Conservation (phyloP, 1,140 invertebrate genomes). For the Caerostris extrusa region DNA sequence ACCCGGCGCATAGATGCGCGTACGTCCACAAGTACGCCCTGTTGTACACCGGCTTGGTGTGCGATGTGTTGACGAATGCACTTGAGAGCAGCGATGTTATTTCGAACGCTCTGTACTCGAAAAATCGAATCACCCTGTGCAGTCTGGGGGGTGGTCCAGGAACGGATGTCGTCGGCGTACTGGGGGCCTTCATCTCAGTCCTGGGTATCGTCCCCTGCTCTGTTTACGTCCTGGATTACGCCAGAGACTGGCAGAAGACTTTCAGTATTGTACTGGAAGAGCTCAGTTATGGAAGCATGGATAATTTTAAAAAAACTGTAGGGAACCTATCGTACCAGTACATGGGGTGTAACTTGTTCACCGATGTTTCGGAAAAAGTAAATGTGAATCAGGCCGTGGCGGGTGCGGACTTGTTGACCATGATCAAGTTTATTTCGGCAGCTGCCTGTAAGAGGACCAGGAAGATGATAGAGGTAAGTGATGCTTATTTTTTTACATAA, state of each 20-base stretch:
- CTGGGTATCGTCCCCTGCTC: neutral
- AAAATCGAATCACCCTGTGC: neutral
- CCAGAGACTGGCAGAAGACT: neutral
- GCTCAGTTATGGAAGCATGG: neutral
- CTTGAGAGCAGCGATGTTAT: neutral
- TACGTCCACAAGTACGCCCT: constrained; percentile 37
- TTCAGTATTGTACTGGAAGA: constrained; percentile 1
- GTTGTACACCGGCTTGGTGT: constrained; percentile 16
- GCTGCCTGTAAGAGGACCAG: neutral
- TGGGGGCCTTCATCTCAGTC: neutral
- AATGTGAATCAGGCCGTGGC: neutral
- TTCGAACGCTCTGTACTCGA: neutral
- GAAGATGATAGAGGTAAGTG: constrained; percentile 12
- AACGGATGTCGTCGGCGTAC: constrained; percentile 19
- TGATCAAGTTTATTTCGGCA: constrained; percentile 50
- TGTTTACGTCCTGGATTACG: neutral
- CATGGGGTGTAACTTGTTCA: neutral
- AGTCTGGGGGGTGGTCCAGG: constrained; percentile 47
- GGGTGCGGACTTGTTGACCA: constrained; percentile 16
- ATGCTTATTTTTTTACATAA: no score
- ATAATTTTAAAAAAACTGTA: neutral
- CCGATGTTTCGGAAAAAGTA: neutral
- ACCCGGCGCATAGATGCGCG: neutral
- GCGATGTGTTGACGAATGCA: neutral
- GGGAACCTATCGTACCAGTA: neutral